phyloP scores from a whole-genome alignment of 2,797 vertebrate species.

The Caiman crocodilus region DNA sequence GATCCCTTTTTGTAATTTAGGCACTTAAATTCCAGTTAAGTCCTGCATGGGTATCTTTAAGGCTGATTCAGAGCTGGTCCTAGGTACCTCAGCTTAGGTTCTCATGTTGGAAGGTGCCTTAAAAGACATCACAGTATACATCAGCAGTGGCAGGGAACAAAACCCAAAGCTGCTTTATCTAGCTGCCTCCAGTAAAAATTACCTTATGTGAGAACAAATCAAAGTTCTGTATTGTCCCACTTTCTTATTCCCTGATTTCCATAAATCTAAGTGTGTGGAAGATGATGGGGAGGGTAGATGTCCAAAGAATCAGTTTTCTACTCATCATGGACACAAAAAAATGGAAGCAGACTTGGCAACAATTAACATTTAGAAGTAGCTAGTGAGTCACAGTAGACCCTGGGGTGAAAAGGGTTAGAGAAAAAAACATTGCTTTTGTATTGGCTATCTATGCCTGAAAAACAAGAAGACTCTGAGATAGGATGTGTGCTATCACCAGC shows the following conservation, averaged over 20 bases:
- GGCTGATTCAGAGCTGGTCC: neutral
- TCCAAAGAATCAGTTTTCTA: neutral
- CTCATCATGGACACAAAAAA: neutral
- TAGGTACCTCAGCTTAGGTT: neutral
- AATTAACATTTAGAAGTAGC: neutral
- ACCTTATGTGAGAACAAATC: slow-evolving; percentile 36
- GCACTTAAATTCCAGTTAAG: no score
- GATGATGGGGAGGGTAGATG: neutral
- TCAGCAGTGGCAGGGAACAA: neutral
- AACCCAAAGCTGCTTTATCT: slow-evolving; percentile 30
- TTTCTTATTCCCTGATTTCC: slow-evolving; percentile 29
- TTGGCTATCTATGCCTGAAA: neutral
- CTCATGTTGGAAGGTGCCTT: neutral
- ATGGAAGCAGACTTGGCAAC: neutral
- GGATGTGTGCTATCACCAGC: no score
- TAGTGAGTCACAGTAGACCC: neutral
- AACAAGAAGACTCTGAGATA: neutral
- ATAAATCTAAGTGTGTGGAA: slow-evolving; percentile 41
- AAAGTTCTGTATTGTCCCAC: slow-evolving; percentile 44
- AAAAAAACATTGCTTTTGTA: neutral
- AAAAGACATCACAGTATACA: neutral
- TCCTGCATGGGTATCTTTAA: no score
- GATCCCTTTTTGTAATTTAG: no score
- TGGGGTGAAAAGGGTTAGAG: neutral
- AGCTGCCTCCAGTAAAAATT: slow-evolving; percentile 11